Evolutionary conservation across 2,113 vertebrate species (phyloP).

Genomic region (Dissostichus mawsoni): DNA sequence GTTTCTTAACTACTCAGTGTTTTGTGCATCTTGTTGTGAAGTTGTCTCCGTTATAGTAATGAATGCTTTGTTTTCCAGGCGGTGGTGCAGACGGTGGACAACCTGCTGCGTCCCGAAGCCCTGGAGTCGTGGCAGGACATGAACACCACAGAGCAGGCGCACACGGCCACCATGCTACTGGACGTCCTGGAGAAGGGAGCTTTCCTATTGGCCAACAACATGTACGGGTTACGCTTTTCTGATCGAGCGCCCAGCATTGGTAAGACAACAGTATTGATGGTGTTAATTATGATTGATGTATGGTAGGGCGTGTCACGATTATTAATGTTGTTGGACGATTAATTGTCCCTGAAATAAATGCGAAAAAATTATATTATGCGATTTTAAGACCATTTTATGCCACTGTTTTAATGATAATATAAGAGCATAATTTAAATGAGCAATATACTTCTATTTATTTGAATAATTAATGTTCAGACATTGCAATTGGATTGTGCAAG

Average conservation of each 20-base stretch:
- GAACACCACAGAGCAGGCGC: constrained; percentile 93
- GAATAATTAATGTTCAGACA: too few species aligned
- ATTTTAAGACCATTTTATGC: too few species aligned
- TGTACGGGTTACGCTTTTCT: constrained; percentile 90
- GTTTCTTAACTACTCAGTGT: not conserved
- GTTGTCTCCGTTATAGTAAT: not conserved
- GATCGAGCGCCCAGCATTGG: constrained; percentile 91
- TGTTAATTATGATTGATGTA: not conserved
- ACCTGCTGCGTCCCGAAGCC: constrained; percentile 89
- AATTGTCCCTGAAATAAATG: too few species aligned
- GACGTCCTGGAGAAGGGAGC: constrained; percentile 94
- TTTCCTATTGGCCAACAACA: constrained; percentile 94
- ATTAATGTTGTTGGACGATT: too few species aligned
- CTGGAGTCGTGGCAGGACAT: constrained; percentile 94
- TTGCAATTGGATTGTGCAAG: too few species aligned
- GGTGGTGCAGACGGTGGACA: constrained; percentile 93
- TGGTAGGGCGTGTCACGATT: not conserved
- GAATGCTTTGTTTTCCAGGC: constrained; percentile 78
- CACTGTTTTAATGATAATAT: too few species aligned
- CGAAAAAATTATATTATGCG: too few species aligned
- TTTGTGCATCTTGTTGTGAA: not conserved
- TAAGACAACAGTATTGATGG: constrained; percentile 62
- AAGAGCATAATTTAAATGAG: too few species aligned
- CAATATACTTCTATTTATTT: too few species aligned
- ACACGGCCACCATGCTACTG: constrained; percentile 94